Evolutionary conservation across 2,888 invertebrate species (phyloP), one percentile per base, ranked within the genome.

Genomic region (Conchocele bisecta): DNA sequence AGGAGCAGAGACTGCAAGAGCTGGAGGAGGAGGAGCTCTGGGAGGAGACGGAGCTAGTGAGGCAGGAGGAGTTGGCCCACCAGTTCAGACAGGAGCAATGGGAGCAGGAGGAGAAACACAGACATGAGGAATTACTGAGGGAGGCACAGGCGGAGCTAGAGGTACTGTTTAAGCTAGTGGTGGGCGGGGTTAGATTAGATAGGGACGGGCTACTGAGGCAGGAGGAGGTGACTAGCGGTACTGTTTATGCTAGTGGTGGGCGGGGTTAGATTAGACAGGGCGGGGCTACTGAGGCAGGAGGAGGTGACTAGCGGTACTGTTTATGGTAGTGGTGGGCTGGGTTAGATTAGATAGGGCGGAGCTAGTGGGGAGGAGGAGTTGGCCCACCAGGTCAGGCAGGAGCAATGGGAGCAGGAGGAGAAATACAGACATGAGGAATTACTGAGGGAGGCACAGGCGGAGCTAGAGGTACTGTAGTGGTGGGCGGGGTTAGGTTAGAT

Each of bases 401-500:
- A 60, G 20, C 54, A 79, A 33, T 75, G 77, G 75, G 81, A 82
- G 29, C 63, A 69, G 20, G 79, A 82, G 46, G 74, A 72, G 46
- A 53, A 39, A 41, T 58, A 59, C 41, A 73, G 69, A 60, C 59
- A 73, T 41, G 70, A 64, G 37, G 60, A 75, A 54, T 56, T 83
- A 37, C 77, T 81, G 33, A 68, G 65, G n/a, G 84, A 84, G 50
- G 70, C 77, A 17, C 63, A 70, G 42, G 80, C 68, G 41, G 82
- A 80, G n/a, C n/a, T n/a, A n/a, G n/a, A n/a, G n/a, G n/a, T n/a
- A n/a, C n/a, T n/a, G n/a, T n/a, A n/a, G n/a, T n/a, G n/a, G n/a
- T n/a, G n/a, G n/a, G n/a, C n/a, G n/a, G n/a, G n/a, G n/a, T n/a
- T n/a, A n/a, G n/a, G n/a, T n/a, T n/a, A n/a, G n/a, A n/a, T n/a